Conservation (phyloP, 2,113 vertebrate species). For the Chionodraco myersi region DNA sequence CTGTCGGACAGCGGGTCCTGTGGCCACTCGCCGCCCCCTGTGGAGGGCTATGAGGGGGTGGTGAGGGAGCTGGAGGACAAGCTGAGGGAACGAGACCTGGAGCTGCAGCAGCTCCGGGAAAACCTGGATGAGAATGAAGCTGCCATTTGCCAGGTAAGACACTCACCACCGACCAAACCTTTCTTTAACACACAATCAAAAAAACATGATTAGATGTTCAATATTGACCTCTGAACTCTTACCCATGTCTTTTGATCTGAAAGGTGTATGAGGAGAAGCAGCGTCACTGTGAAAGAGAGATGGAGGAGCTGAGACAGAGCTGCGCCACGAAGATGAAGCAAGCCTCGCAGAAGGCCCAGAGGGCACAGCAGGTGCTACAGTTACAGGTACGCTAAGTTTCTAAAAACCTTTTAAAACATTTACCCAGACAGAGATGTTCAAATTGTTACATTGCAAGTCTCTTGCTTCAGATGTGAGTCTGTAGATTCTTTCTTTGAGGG, state of each 20-base stretch:
- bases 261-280: constrained; percentile 95
- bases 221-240: constrained; percentile 12
- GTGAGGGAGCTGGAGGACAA: constrained; percentile 96
- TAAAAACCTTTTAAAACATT: not conserved
- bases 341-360: constrained; percentile 87
- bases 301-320: constrained; percentile 90
- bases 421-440: not conserved
- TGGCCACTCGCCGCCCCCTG: constrained; percentile 86
- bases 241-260: not conserved
- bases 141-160: constrained; percentile 90
- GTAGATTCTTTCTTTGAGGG: not conserved
- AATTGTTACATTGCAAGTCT: not conserved
- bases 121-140: constrained; percentile 96
- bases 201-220: not conserved
- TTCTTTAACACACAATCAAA: not conserved
- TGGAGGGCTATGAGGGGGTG: constrained; percentile 89
- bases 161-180: not conserved
- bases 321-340: constrained; percentile 88
- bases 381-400: constrained; percentile 82
- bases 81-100: constrained; percentile 91
- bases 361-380: constrained; percentile 94
- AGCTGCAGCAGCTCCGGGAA: constrained; percentile 92
- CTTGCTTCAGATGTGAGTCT: not conserved
- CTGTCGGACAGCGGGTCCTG: constrained; percentile 93
- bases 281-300: constrained; percentile 90